Percentiles rank a stretch among this genome's conserved stretches.
These are phyloP conservation scores for Clepsis dumicolana DNA, from an alignment of 2,888 invertebrate species.

Conservation along the genomic window DNA sequence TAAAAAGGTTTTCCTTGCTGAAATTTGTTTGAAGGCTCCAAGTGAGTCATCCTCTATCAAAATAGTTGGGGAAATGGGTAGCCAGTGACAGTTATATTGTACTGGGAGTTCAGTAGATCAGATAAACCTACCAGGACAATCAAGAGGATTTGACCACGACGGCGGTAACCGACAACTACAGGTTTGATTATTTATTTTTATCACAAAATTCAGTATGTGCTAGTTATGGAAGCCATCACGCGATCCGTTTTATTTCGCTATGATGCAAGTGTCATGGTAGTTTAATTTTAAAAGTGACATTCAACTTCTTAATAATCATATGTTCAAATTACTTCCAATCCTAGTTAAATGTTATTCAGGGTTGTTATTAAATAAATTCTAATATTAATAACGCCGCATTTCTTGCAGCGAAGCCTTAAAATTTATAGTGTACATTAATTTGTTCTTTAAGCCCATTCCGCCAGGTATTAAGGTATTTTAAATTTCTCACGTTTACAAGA, in stretches of 20 bases:
- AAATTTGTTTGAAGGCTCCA: conserved; percentile 23
- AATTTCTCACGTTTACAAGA: conserved; percentile 28
- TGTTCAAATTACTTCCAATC: neutral
- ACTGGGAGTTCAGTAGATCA: neutral
- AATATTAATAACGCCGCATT: conserved; percentile 23
- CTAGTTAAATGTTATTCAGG: neutral
- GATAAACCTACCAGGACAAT: neutral
- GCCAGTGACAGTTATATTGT: neutral
- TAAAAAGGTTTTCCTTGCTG: conserved; percentile 23
- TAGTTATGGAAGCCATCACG: too few relatives aligned
- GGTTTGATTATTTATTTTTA: too few relatives aligned
- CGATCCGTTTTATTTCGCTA: too few relatives aligned
- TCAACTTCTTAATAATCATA: too few relatives aligned
- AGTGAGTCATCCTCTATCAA: conserved; percentile 20
- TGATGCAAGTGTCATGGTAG: too few relatives aligned
- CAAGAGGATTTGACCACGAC: neutral
- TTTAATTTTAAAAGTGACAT: too few relatives aligned
- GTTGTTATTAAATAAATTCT: conserved; percentile 1
- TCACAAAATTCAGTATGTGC: too few relatives aligned
- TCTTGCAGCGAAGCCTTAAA: conserved; percentile 4
- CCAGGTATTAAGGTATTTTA: conserved; percentile 24
- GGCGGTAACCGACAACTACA: too few relatives aligned
- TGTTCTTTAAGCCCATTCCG: conserved; percentile 20
- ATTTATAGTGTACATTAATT: conserved; percentile 35
- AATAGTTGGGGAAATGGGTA: conserved; percentile 14